phyloP scores from a whole-genome alignment of 2,113 vertebrate genomes.

The Microtus ochrogaster region DNA sequence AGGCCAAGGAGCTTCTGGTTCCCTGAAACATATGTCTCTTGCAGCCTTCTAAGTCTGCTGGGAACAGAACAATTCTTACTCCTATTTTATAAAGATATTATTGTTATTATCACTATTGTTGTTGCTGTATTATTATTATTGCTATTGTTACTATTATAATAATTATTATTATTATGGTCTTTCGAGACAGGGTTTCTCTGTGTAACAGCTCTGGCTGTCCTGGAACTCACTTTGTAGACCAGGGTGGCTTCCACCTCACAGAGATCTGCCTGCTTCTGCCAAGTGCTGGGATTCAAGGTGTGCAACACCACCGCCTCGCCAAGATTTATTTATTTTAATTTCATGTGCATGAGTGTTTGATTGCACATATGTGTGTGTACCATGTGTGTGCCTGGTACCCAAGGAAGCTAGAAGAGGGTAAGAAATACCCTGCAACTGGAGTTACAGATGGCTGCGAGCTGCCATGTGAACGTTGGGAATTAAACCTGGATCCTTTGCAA shows the following conservation, averaged over 20 bases:
- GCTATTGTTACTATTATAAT: background rate
- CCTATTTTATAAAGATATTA: background rate
- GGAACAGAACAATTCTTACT: background rate
- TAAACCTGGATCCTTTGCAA: background rate
- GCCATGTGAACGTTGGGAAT: background rate
- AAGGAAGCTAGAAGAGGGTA: background rate
- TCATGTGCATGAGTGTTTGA: background rate
- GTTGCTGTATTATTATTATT: too few relatives aligned
- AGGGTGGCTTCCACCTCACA: background rate
- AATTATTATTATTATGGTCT: background rate
- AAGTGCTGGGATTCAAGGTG: background rate
- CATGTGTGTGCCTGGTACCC: background rate
- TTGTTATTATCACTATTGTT: background rate
- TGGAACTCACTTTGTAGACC: background rate
- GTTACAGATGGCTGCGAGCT: background rate
- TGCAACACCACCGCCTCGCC: background rate
- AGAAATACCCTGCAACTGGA: background rate
- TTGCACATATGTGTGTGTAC: background rate
- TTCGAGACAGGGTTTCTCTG: background rate
- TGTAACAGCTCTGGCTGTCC: background rate
- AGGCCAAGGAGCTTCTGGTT: background rate
- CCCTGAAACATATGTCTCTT: background rate
- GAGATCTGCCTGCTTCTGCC: background rate
- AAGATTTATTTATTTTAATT: background rate
- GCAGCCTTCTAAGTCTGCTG: background rate